Conservation (phyloP, 1,140 invertebrate genomes). For the Philopotamus ludificatus region DNA sequence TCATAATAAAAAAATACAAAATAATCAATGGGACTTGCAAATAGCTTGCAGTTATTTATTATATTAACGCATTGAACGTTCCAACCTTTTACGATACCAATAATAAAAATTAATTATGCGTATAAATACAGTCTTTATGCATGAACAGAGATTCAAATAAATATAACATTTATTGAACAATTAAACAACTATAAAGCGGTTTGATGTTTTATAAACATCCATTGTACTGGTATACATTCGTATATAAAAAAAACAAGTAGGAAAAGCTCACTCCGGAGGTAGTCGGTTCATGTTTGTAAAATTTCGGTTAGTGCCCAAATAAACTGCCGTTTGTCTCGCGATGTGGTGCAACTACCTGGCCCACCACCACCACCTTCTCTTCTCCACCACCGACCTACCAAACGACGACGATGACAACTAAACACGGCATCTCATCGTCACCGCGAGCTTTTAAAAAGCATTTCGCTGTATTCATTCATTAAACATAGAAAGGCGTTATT, state of each 20-base stretch:
- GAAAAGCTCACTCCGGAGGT: neutral
- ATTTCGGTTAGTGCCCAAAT: slow-evolving; percentile 38
- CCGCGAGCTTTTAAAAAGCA: neutral
- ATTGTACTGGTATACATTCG: neutral
- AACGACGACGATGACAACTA: neutral
- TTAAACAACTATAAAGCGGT: too few relatives aligned
- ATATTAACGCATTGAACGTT: too few relatives aligned
- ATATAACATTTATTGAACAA: too few relatives aligned
- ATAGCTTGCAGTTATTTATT: too few relatives aligned
- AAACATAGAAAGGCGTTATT: too few relatives aligned
- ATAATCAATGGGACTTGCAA: too few relatives aligned
- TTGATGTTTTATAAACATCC: too few relatives aligned
- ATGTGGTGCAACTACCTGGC: slow-evolving; percentile 4
- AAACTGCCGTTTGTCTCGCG: slow-evolving; percentile 39
- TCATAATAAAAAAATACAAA: too few relatives aligned
- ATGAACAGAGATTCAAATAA: too few relatives aligned
- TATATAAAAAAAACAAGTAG: neutral
- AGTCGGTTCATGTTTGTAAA: slow-evolving; percentile 32
- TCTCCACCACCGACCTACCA: neutral
- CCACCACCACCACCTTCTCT: neutral
- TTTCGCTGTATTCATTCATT: neutral
- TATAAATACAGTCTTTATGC: too few relatives aligned
- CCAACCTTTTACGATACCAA: too few relatives aligned
- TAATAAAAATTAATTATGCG: too few relatives aligned
- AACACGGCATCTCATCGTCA: neutral